Evolutionary conservation across 2,888 invertebrate species (phyloP).

Genomic region (Drosophila picticornis): DNA sequence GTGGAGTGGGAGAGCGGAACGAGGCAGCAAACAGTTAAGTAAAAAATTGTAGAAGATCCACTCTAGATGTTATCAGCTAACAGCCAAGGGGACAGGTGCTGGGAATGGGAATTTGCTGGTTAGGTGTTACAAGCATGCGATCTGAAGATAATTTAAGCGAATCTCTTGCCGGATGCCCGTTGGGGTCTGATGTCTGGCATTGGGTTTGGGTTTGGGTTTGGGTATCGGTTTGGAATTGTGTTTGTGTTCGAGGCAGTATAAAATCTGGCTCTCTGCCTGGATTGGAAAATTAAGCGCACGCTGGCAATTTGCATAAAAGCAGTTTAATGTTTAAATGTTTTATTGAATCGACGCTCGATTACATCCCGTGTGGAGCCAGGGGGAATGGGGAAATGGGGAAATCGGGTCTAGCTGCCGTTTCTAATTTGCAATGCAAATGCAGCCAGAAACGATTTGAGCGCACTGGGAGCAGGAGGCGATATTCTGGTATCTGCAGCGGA

Average conservation of each 20-base stretch:
- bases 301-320: conserved; percentile 83
- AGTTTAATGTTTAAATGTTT: conserved; percentile 83
- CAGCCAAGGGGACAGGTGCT: conserved; percentile 20
- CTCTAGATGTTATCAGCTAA: conserved; percentile 66
- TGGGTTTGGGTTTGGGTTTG: conserved; percentile 4
- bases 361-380: conserved; percentile 31
- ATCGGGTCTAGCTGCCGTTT: conserved; percentile 49
- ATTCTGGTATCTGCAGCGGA: conserved; percentile 27
- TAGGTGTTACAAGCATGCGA: conserved; percentile 78
- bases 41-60: conserved; percentile 63
- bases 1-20: background rate
- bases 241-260: background rate
- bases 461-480: background rate
- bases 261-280: conserved; percentile 17
- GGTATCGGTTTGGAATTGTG: conserved; percentile 1
- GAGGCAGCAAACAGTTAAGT: conserved; percentile 44
- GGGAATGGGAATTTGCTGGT: conserved; percentile 30
- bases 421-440: conserved; percentile 80
- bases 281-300: conserved; percentile 75
- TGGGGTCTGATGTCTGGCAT: conserved; percentile 6
- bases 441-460: conserved; percentile 22
- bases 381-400: background rate
- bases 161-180: conserved; percentile 55
- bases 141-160: conserved; percentile 71
- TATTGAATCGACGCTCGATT: conserved; percentile 81